Percentiles rank a stretch among this genome's conserved stretches.
Evolutionary conservation across 1,140 invertebrate genomes (phyloP).

Genomic region (Ostrea edulis): DNA sequence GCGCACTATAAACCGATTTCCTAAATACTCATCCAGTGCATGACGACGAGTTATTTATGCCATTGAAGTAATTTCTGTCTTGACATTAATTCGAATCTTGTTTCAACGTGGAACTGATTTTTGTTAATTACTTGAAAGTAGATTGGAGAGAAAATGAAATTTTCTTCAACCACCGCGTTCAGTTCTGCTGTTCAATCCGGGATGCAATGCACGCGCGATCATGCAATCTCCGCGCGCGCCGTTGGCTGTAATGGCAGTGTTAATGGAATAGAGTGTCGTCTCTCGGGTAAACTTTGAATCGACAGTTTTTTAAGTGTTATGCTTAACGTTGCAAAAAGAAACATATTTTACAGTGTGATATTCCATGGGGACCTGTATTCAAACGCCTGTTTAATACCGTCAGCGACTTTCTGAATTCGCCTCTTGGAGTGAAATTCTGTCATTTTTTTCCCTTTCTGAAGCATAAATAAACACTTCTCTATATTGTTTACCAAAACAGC

Average conservation of each 20-base stretch:
- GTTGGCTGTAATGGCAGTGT: background rate
- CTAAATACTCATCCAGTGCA: background rate
- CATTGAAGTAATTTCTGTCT: background rate
- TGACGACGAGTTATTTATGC: background rate
- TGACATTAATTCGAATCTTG: conserved; percentile 21
- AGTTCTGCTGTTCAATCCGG: background rate
- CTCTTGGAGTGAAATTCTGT: too few relatives aligned
- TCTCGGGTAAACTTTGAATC: conserved; percentile 22
- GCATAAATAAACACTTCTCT: too few relatives aligned
- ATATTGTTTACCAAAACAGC: too few relatives aligned
- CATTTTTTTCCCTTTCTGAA: too few relatives aligned
- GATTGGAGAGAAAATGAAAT: background rate
- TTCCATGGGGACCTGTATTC: background rate
- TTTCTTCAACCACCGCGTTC: background rate
- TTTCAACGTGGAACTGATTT: background rate
- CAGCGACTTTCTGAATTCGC: background rate
- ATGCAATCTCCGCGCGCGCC: conserved; percentile 24
- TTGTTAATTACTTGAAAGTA: background rate
- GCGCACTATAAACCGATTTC: background rate
- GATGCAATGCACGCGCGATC: conserved; percentile 24
- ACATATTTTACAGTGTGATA: background rate
- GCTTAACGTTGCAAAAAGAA: conserved; percentile 25
- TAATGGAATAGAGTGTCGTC: conserved; percentile 28
- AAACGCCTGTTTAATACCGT: background rate
- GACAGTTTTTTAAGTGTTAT: background rate